phyloP scores from a whole-genome alignment of 2,113 vertebrate species.

The Halichoerus grypus region DNA sequence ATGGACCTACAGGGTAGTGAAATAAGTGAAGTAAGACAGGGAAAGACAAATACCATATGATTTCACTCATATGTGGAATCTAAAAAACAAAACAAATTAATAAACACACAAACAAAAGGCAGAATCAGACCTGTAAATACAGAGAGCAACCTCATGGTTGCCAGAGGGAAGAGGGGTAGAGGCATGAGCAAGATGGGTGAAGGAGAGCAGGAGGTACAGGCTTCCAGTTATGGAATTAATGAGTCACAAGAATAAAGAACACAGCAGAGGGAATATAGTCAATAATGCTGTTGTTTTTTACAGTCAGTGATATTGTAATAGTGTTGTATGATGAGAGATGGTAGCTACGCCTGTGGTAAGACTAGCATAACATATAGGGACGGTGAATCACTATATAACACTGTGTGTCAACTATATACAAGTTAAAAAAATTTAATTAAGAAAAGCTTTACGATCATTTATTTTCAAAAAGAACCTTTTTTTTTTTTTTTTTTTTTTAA shows the following conservation, averaged over 20 bases:
- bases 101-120: not conserved
- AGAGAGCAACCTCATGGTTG: not conserved
- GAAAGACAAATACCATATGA: not conserved
- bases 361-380: not conserved
- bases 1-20: not conserved
- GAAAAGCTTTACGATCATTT: not conserved
- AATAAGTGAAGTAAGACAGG: not conserved
- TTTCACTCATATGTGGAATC: not conserved
- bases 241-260: not conserved
- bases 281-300: not conserved
- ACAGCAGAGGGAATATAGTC: not conserved
- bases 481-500: too few species aligned
- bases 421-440: not conserved
- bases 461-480: not conserved
- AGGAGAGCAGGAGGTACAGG: not conserved
- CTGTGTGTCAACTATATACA: not conserved
- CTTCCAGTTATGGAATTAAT: not conserved
- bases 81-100: not conserved
- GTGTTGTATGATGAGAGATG: not conserved
- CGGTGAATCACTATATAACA: not conserved
- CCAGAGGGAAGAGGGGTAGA: not conserved
- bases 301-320: not conserved
- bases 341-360: not conserved
- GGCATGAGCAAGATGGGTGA: not conserved
- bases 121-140: not conserved